Conservation (phyloP, 2,888 invertebrate species). For the Holacanthella duospinosa region DNA sequence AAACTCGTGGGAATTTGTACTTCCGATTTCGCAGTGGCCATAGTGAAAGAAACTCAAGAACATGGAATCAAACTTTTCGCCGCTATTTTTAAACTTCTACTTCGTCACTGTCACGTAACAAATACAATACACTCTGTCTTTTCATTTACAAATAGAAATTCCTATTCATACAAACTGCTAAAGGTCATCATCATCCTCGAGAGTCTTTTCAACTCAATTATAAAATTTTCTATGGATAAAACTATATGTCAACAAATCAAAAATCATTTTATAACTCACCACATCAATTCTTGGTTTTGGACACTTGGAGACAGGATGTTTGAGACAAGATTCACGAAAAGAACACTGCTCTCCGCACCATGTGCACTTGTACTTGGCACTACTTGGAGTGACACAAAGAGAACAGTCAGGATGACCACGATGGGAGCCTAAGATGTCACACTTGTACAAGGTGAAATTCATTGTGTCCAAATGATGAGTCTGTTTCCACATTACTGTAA, state of each 20-base stretch:
- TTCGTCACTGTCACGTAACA: no score
- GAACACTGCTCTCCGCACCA: slow-evolving; percentile 90
- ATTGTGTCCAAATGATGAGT: slow-evolving; percentile 86
- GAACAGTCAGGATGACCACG: slow-evolving; percentile 92
- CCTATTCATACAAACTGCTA: no score
- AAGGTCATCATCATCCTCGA: no score
- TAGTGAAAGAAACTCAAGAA: no score
- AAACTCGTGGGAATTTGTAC: neutral
- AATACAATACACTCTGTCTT: no score
- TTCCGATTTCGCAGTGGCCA: no score
- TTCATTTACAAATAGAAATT: no score
- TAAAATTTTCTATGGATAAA: no score
- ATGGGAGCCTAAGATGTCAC: slow-evolving; percentile 86
- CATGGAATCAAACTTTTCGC: no score
- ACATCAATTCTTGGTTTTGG: slow-evolving; percentile 85
- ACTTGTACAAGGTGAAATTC: slow-evolving; percentile 85
- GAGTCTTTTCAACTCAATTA: no score
- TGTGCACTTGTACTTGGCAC: slow-evolving; percentile 80
- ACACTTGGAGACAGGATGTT: slow-evolving; percentile 69
- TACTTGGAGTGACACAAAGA: slow-evolving; percentile 76
- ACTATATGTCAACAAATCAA: no score
- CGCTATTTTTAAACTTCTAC: no score
- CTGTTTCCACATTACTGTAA: slow-evolving; percentile 85
- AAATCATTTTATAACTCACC: slow-evolving; percentile 49
- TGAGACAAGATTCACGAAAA: slow-evolving; percentile 71